Conservation (phyloP, 1,140 invertebrate species). For the Conopomorpha cramerella region DNA sequence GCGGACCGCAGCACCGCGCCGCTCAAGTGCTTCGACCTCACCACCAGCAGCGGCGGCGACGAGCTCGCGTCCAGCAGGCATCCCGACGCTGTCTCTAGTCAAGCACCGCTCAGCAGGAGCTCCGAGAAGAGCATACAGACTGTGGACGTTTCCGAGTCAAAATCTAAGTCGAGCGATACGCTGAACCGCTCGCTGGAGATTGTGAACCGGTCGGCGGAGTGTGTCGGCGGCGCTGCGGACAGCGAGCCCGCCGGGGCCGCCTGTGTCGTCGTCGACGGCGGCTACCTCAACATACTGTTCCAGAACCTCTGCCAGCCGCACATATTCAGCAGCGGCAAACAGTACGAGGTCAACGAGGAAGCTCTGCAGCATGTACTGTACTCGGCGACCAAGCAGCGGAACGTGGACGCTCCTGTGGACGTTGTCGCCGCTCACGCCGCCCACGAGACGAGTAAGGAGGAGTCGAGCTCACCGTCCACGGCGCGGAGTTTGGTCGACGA, state of each 20-base stretch:
- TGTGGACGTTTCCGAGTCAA: constrained; percentile 15
- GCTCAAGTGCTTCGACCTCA: constrained; percentile 44
- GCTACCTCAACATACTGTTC: constrained; percentile 48
- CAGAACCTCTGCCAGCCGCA: constrained; percentile 32
- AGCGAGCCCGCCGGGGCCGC: constrained; percentile 32
- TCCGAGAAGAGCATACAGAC: constrained; percentile 43
- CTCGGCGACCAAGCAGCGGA: constrained; percentile 17
- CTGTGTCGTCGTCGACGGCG: constrained; percentile 39
- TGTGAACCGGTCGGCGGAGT: too few relatives aligned
- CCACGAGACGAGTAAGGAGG: constrained; percentile 31
- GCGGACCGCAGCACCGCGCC: constrained; percentile 25
- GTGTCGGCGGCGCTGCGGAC: too few relatives aligned
- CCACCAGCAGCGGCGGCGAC: constrained; percentile 42
- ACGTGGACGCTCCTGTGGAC: constrained; percentile 15
- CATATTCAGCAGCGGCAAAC: constrained; percentile 41
- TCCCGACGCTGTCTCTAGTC: neutral
- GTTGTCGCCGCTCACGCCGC: constrained; percentile 29
- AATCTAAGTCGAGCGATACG: constrained; percentile 8
- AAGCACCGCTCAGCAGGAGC: constrained; percentile 7
- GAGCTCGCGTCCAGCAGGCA: constrained; percentile 24
- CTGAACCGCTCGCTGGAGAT: too few relatives aligned
- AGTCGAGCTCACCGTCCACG: constrained; percentile 30
- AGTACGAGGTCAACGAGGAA: constrained; percentile 49
- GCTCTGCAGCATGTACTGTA: constrained; percentile 36
- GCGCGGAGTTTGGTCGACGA: constrained; percentile 44